These are phyloP conservation scores for Cuniculus paca DNA, from an alignment of 2,797 vertebrate species.

Conservation along the genomic window DNA sequence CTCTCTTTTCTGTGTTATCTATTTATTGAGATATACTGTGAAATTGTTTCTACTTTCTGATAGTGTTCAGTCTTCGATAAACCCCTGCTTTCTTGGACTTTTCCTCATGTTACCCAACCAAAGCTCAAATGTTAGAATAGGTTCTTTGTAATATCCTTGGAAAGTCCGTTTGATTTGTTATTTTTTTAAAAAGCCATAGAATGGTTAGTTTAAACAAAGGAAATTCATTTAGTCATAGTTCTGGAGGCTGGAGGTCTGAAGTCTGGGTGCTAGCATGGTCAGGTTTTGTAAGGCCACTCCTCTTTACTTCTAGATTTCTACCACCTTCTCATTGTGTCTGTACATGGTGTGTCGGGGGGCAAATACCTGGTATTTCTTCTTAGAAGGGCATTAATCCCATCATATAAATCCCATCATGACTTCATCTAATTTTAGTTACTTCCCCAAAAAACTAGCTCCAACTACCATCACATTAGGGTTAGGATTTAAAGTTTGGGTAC, in stretches of 20 bases:
- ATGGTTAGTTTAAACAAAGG: neutral
- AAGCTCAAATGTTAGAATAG: neutral
- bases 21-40: neutral
- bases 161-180: neutral
- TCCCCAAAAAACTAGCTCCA: neutral
- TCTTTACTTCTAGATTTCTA: neutral
- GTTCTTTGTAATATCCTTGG: neutral
- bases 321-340: neutral
- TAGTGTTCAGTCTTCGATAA: neutral
- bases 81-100: neutral
- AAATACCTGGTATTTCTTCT: neutral
- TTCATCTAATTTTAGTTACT: neutral
- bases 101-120: slow-evolving; percentile 4
- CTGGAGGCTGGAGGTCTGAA: neutral
- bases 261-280: neutral
- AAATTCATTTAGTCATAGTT: slow-evolving; percentile 12
- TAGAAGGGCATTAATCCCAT: neutral
- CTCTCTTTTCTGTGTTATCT: neutral
- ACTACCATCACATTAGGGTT: neutral
- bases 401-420: neutral
- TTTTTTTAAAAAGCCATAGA: neutral
- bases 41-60: neutral
- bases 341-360: neutral
- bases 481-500: neutral
- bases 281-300: neutral